These are phyloP conservation scores for Odocoileus hemionus DNA, from an alignment of 2,113 vertebrate genomes.

Conservation along the genomic window DNA sequence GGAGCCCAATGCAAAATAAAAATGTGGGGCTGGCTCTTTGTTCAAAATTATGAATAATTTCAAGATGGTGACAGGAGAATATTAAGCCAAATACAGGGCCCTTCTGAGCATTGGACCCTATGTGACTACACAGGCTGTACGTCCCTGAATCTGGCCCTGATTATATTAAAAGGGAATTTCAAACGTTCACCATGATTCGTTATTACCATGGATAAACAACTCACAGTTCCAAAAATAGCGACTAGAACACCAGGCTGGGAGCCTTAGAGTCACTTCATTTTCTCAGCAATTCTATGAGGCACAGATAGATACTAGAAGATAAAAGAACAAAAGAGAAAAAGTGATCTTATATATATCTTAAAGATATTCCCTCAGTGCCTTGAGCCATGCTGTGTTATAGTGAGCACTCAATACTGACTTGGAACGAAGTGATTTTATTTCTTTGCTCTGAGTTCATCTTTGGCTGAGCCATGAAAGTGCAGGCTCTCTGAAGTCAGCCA, in stretches of 20 bases:
- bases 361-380: neutral
- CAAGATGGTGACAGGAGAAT: neutral
- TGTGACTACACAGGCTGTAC: neutral
- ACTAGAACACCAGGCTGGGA: too few species aligned
- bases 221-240: neutral
- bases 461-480: neutral
- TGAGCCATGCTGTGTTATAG: neutral
- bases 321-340: neutral
- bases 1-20: neutral
- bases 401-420: accelerated
- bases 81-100: accelerated
- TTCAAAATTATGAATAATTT: neutral
- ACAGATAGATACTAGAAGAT: neutral
- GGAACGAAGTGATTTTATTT: neutral
- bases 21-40: neutral
- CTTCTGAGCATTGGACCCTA: neutral
- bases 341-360: neutral
- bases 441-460: neutral
- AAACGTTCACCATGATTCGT: neutral
- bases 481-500: neutral
- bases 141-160: neutral
- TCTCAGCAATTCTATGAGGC: neutral
- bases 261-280: neutral
- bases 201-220: neutral
- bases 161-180: neutral